These are phyloP conservation scores for Urechis unicinctus DNA, from an alignment of 2,888 invertebrate genomes.

Conservation along the genomic window DNA sequence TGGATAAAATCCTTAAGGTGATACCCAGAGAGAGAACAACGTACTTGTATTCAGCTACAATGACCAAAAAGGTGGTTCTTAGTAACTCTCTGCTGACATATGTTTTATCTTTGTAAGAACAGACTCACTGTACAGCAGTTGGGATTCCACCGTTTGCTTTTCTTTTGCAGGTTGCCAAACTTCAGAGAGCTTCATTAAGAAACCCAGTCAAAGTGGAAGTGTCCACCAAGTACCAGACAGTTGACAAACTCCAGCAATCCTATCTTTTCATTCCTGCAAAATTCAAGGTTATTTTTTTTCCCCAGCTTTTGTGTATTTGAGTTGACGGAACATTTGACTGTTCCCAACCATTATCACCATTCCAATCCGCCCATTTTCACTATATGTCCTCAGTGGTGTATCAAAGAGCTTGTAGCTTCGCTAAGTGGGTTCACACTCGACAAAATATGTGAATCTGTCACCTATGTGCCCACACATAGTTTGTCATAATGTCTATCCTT, in stretches of 20 bases:
- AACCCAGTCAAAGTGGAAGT: conserved; percentile 94
- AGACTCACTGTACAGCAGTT: not conserved
- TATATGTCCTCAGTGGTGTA: too few species aligned
- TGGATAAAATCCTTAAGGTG: conserved; percentile 87
- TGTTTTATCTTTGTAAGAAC: not conserved
- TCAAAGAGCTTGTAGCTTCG: too few species aligned
- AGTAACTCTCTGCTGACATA: not conserved
- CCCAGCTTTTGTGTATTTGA: not conserved
- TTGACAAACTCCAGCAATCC: conserved; percentile 89
- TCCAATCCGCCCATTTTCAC: too few species aligned
- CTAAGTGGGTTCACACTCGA: too few species aligned
- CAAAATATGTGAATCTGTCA: too few species aligned
- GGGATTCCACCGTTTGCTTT: not conserved
- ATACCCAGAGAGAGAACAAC: conserved; percentile 88
- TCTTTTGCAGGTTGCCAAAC: conserved; percentile 62
- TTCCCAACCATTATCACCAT: not conserved
- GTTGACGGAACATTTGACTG: too few species aligned
- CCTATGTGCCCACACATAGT: too few species aligned
- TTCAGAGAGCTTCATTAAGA: conserved; percentile 87
- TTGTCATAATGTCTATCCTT: too few species aligned
- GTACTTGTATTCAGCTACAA: conserved; percentile 94
- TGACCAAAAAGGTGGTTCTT: conserved; percentile 69
- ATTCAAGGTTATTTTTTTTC: conserved; percentile 67
- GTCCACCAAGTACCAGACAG: conserved; percentile 95
- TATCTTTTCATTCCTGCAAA: conserved; percentile 93